phyloP scores from a whole-genome alignment of 1,140 invertebrate species.

The Helicoverpa zea region DNA sequence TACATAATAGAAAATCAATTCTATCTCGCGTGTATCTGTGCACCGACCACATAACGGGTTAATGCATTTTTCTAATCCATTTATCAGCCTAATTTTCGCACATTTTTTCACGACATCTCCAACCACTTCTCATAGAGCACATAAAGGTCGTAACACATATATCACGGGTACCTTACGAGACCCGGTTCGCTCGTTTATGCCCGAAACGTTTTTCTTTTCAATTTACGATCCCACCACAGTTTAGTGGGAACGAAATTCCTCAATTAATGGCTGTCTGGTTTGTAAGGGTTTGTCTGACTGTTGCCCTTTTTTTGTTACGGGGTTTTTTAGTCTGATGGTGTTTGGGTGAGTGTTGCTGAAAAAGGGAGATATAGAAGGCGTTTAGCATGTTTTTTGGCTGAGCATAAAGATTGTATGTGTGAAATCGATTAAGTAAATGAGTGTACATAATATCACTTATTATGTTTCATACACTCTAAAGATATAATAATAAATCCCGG shows the following conservation, averaged over 20 bases:
- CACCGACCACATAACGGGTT: too few relatives aligned
- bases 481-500: too few relatives aligned
- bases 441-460: too few relatives aligned
- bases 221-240: constrained; percentile 44
- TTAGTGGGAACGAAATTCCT: constrained; percentile 37
- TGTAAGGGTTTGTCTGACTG: constrained; percentile 8
- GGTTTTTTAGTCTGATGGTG: not conserved
- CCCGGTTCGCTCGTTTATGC: constrained; percentile 27
- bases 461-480: too few relatives aligned
- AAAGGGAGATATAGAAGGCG: too few relatives aligned
- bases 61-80: too few relatives aligned
- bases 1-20: too few relatives aligned
- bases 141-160: constrained; percentile 36
- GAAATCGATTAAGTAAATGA: too few relatives aligned
- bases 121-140: constrained; percentile 18
- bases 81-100: too few relatives aligned
- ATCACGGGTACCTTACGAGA: constrained; percentile 33
- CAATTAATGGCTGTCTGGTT: constrained; percentile 43
- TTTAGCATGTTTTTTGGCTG: too few relatives aligned
- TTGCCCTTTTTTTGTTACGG: not conserved
- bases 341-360: not conserved
- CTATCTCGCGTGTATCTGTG: too few relatives aligned
- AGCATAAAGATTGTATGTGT: too few relatives aligned
- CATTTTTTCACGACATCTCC: not conserved
- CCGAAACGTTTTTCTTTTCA: constrained; percentile 50